Evolutionary conservation across 2,113 vertebrate genomes (phyloP).

Genomic region (Apistogramma diplotaenia): DNA sequence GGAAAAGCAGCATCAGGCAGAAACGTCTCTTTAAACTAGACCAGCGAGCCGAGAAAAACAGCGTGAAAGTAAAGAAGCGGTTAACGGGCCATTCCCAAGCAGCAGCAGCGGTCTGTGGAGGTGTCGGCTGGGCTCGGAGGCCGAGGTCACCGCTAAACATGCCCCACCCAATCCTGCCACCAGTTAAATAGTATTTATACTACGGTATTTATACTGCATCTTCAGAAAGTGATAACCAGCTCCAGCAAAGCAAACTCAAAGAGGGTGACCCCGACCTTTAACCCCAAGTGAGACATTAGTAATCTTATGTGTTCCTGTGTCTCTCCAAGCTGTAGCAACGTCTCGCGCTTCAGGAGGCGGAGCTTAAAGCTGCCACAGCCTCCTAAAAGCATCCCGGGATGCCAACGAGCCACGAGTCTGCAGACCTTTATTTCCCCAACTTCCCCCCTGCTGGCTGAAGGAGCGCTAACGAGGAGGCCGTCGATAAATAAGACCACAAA

Average conservation of each 20-base stretch:
- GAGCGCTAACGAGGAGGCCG: not conserved
- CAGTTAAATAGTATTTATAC: no score
- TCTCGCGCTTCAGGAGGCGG: not conserved
- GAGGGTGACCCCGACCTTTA: slow-evolving; percentile 53
- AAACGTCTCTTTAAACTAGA: slow-evolving; percentile 18
- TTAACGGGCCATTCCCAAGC: slow-evolving; percentile 54
- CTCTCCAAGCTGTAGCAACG: slow-evolving; percentile 14
- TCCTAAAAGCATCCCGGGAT: not conserved
- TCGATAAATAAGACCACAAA: not conserved
- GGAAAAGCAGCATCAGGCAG: slow-evolving; percentile 39
- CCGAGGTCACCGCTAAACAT: slow-evolving; percentile 41
- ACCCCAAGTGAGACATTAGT: slow-evolving; percentile 30
- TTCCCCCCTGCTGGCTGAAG: not conserved
- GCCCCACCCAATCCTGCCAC: not conserved
- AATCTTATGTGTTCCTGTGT: slow-evolving; percentile 56
- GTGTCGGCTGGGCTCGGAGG: slow-evolving; percentile 25
- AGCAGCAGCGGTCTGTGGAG: slow-evolving; percentile 61
- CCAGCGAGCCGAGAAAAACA: slow-evolving; percentile 27
- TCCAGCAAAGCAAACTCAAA: not conserved
- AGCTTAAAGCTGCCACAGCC: not conserved
- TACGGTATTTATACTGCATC: not conserved
- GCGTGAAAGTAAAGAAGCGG: slow-evolving; percentile 15
- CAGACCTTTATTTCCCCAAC: not conserved
- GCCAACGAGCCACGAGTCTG: not conserved
- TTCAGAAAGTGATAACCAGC: not conserved